Conservation (phyloP, 2,113 vertebrate species). For the Notiomystis cincta region DNA sequence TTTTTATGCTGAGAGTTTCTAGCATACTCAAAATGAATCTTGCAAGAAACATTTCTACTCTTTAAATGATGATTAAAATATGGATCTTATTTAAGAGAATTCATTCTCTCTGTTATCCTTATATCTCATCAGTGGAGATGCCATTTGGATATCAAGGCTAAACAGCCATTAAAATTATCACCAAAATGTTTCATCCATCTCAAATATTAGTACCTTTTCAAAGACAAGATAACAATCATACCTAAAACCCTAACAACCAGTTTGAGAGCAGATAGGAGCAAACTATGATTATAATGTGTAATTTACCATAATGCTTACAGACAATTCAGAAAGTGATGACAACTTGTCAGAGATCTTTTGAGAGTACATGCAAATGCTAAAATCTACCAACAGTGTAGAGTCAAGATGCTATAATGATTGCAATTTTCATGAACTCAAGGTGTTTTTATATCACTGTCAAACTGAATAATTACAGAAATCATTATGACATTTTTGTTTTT, state of each 20-base stretch:
- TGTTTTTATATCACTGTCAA: not conserved
- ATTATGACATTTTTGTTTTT: not conserved
- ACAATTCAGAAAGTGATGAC: not conserved
- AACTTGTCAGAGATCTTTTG: not conserved
- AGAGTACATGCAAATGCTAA: not conserved
- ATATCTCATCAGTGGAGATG: not conserved
- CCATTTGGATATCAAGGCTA: not conserved
- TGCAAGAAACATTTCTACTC: not conserved
- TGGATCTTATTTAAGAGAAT: not conserved
- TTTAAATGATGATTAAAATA: not conserved
- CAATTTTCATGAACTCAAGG: not conserved
- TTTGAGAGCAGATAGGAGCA: not conserved
- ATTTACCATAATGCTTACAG: not conserved
- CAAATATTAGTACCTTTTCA: not conserved
- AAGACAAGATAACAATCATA: not conserved
- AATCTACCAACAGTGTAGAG: not conserved
- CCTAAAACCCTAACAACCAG: not conserved
- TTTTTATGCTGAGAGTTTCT: not conserved
- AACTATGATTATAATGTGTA: not conserved
- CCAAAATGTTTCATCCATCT: not conserved
- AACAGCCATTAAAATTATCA: not conserved
- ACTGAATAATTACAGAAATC: not conserved
- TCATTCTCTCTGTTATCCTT: not conserved
- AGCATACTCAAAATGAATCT: not conserved
- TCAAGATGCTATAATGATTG: not conserved